Evolutionary conservation across 1,140 invertebrate genomes (phyloP).

Genomic region (Calliphora vicina): DNA sequence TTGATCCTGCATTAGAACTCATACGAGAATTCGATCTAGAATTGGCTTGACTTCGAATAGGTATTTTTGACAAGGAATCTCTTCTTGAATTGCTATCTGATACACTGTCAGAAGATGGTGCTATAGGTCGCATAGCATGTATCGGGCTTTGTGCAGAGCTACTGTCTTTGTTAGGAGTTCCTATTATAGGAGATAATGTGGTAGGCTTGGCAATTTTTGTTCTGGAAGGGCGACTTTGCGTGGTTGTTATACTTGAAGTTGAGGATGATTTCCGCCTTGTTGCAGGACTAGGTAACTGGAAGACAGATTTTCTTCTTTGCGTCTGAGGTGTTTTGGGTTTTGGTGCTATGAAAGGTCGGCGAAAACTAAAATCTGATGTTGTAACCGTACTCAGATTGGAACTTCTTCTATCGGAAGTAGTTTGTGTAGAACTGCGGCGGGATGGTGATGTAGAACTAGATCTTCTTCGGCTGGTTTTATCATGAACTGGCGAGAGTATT

Average conservation of each 20-base stretch:
- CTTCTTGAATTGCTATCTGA: conserved; percentile 52
- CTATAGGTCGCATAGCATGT: neutral
- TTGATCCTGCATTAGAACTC: neutral
- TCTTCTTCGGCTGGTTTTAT: conserved; percentile 43
- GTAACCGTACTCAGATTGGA: conserved; percentile 59
- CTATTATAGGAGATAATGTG: conserved; percentile 60
- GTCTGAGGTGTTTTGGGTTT: conserved; percentile 5
- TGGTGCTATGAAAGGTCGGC: conserved; percentile 46
- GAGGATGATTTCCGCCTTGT: neutral
- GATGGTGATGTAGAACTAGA: conserved; percentile 60
- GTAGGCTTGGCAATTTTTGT: conserved; percentile 56
- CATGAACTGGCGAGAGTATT: conserved; percentile 31
- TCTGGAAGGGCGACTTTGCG: neutral
- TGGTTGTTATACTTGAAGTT: neutral
- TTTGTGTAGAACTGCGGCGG: conserved; percentile 58
- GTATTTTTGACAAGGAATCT: conserved; percentile 56
- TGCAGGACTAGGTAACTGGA: neutral
- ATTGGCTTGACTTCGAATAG: conserved; percentile 47
- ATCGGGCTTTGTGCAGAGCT: conserved; percentile 53
- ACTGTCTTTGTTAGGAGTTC: conserved; percentile 61
- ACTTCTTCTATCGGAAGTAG: conserved; percentile 56
- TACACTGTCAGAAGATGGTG: conserved; percentile 32
- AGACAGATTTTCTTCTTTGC: conserved; percentile 35
- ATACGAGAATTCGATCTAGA: conserved; percentile 34
- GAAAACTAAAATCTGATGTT: conserved; percentile 59